Evolutionary conservation across 2,888 invertebrate species (phyloP), one percentile per base, ranked within the genome.

Genomic region (Fragum sueziense): DNA sequence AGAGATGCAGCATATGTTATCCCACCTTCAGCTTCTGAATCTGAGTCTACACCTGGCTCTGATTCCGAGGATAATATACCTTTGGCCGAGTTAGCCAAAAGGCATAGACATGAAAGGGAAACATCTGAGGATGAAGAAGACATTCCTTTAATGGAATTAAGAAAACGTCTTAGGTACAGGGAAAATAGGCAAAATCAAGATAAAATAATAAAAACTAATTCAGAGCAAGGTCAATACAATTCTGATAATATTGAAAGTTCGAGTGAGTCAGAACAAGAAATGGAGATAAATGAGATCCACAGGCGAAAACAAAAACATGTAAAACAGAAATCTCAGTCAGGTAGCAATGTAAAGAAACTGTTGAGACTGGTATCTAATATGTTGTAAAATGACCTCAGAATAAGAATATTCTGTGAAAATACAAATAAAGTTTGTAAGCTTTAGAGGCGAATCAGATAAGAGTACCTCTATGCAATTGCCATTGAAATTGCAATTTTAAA

Each of bases 141-240:
- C 31, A 82, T 82, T 37, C 82, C 78, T 17, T 25, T 79, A 17
- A 70, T 76, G 70, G 76, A 80, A 59, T 31, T 65, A 37, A 1
- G n/a, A 17, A 69, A 76, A 69, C 34, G 75, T 7, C 4, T 75
- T 27, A 74, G 31, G 41, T 7, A 61, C 1, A 62, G 65, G 25
- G 47, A 47, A 4, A n/a, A 4, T 3, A n/a, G n/a, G n/a, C 7
- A 14, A 47, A 47, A 20, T 14, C 47, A 47, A 47, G 17, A 20
- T 47, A n/a, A 14, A 47, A 47, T 20, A 20, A n/a, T 14, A 14
- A 47, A 47, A 47, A n/a, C n/a, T 47, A n/a, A 20, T 47, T 14
- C 14, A 4, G n/a, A 47, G 4, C 47, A 47, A 47, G 20, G 47
- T 9, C 17, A 3, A n/a, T 47, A 14, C n/a, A n/a, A n/a, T n/a